Evolutionary conservation across 2,113 vertebrate genomes (phyloP).

Genomic region (Dinomys branickii): DNA sequence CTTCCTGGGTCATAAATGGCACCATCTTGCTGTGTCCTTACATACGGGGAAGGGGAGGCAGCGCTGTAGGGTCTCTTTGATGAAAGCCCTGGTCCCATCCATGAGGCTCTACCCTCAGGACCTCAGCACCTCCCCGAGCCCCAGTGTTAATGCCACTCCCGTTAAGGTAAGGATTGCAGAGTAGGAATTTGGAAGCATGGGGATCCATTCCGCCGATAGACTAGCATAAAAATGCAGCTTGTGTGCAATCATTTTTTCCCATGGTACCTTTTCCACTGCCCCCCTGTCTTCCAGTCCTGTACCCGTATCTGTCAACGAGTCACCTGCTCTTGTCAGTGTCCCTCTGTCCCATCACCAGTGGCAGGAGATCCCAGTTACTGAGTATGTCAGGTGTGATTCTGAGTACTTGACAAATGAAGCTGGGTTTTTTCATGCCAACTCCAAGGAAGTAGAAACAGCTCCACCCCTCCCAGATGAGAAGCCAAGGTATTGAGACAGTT

Average conservation of each 20-base stretch:
- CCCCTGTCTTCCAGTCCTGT: rapidly evolving
- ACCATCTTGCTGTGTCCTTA: neutral
- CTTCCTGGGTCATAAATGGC: neutral
- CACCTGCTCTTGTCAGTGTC: neutral
- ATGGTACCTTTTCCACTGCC: rapidly evolving
- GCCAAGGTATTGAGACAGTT: neutral
- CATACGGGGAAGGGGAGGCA: too few relatives aligned
- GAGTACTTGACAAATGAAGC: neutral
- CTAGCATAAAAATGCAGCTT: rapidly evolving
- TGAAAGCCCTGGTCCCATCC: neutral
- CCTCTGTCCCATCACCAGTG: neutral
- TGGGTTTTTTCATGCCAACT: neutral
- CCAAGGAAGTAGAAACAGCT: neutral
- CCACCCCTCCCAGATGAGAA: rapidly evolving
- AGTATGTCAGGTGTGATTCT: neutral
- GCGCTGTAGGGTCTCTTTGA: neutral
- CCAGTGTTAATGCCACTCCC: neutral
- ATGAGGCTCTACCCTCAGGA: neutral
- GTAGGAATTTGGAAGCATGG: neutral
- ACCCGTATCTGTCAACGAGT: rapidly evolving
- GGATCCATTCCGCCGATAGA: too few relatives aligned
- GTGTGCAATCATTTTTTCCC: rapidly evolving
- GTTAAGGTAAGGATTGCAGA: neutral
- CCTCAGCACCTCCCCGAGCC: neutral
- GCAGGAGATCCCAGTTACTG: neutral